Conservation (phyloP, 2,113 vertebrate genomes). For the Sardina pilchardus region DNA sequence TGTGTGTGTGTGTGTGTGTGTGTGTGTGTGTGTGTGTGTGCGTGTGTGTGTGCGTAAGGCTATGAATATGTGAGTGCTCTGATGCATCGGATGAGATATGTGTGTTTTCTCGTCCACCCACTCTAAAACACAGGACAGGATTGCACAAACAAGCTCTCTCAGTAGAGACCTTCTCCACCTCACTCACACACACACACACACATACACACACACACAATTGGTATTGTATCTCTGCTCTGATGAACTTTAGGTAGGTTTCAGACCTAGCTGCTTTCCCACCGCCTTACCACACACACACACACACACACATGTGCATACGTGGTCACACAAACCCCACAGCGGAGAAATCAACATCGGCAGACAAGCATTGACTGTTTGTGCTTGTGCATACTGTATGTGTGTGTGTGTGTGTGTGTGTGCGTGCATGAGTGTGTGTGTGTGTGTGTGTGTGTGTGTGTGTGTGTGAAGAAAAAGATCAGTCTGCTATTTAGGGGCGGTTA, state of each 20-base stretch:
- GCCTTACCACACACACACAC: neutral
- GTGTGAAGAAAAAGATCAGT: neutral
- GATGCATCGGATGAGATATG: neutral
- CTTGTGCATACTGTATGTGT: neutral
- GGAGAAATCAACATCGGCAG: neutral
- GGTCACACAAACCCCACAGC: constrained; percentile 33
- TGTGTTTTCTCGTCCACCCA: neutral
- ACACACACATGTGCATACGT: constrained; percentile 16
- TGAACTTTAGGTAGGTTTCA: constrained; percentile 12
- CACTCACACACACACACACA: neutral
- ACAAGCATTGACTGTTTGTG: neutral
- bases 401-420: neutral
- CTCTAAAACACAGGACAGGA: no score
- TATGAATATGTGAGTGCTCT: neutral
- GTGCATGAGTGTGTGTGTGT: neutral
- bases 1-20: neutral
- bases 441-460: neutral
- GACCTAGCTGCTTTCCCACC: constrained; percentile 27
- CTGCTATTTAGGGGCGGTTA: neutral
- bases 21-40: neutral
- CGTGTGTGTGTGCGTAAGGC: neutral
- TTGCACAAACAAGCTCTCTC: no score
- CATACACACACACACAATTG: neutral
- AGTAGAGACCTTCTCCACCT: no score
- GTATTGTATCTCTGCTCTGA: constrained; percentile 36